Conservation (phyloP, 2,797 vertebrate species). For the Alca torda region DNA sequence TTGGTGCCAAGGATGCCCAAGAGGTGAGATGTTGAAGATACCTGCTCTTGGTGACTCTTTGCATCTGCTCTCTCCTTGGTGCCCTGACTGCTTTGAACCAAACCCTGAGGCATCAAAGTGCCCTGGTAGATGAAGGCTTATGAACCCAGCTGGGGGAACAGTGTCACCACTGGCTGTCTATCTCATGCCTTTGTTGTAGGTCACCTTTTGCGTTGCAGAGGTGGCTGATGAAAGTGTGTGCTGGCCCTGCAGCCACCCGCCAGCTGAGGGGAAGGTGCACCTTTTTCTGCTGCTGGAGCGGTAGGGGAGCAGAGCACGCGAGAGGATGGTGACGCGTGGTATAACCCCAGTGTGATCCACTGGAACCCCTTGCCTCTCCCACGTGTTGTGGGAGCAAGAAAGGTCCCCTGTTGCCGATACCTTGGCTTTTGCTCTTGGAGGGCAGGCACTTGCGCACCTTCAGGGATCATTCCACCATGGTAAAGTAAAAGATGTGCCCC, state of each 20-base stretch:
- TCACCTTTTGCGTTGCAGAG: background rate
- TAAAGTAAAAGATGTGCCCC: background rate
- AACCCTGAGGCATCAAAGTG: background rate
- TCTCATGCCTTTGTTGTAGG: background rate
- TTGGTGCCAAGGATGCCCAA: background rate
- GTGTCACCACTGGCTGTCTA: background rate
- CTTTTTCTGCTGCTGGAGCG: background rate
- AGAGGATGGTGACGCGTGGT: background rate
- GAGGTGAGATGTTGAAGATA: background rate
- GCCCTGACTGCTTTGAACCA: background rate
- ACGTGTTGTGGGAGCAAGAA: background rate
- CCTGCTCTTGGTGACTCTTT: background rate
- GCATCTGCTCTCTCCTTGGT: background rate
- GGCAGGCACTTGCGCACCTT: background rate
- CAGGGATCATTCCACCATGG: background rate
- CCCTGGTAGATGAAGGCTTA: background rate
- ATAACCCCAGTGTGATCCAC: accelerated
- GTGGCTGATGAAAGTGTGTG: background rate
- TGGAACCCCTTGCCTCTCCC: background rate
- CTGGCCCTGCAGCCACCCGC: background rate
- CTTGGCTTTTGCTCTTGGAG: background rate
- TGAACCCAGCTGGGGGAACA: background rate
- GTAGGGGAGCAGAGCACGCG: accelerated
- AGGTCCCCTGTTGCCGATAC: background rate
- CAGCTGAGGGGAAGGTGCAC: background rate